phyloP scores from a whole-genome alignment of 2,113 vertebrate genomes.

The Pteropus alecto region DNA sequence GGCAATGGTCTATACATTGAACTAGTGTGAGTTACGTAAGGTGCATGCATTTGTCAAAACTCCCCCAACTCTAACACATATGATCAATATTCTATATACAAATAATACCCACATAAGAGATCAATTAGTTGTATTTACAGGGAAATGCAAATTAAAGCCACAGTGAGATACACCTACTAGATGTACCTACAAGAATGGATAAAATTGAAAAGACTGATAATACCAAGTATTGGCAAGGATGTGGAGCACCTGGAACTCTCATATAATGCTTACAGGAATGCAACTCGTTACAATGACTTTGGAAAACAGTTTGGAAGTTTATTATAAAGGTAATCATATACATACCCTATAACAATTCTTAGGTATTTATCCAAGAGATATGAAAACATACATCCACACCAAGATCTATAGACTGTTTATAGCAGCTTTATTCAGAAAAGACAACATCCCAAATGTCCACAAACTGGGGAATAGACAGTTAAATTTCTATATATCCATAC shows the following conservation, averaged over 20 bases:
- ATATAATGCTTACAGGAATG: not conserved
- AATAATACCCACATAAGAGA: not conserved
- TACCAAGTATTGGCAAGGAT: not conserved
- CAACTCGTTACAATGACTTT: not conserved
- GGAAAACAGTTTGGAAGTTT: not conserved
- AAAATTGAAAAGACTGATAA: not conserved
- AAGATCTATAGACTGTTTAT: not conserved
- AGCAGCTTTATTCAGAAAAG: not conserved
- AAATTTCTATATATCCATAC: not conserved
- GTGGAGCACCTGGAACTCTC: not conserved
- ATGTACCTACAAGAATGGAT: not conserved
- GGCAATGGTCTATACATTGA: not conserved
- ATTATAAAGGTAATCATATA: not conserved
- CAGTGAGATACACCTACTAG: not conserved
- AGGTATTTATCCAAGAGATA: not conserved
- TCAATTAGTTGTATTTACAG: not conserved
- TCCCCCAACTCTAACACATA: not conserved
- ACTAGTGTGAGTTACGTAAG: not conserved
- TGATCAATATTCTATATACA: not conserved
- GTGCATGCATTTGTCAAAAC: not conserved
- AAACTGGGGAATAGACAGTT: not conserved
- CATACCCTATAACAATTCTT: not conserved
- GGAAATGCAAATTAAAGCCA: slow-evolving; percentile 1
- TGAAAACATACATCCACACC: not conserved
- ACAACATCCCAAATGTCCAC: not conserved